Percentiles rank a stretch among this genome's conserved stretches.
These are phyloP conservation scores for Callorhinus ursinus DNA, from an alignment of 2,113 vertebrate species.

Conservation along the genomic window DNA sequence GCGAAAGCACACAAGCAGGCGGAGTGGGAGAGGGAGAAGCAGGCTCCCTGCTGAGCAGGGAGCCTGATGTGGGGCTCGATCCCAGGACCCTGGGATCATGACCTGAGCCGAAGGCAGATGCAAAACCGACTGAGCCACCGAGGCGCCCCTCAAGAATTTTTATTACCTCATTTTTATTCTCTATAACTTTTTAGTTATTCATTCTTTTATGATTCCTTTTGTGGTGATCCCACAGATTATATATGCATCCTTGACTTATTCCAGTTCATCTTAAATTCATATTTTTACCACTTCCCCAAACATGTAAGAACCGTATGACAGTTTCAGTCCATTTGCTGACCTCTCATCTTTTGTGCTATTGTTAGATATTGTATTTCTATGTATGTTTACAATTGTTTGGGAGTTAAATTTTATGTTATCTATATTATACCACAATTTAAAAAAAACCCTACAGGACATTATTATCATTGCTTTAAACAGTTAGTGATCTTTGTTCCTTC, in stretches of 20 bases:
- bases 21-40: too few relatives aligned
- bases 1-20: too few relatives aligned
- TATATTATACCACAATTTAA: not conserved
- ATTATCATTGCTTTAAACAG: not conserved
- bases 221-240: not conserved
- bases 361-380: not conserved
- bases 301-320: not conserved
- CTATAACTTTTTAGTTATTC: not conserved
- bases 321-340: not conserved
- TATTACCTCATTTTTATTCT: not conserved
- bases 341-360: not conserved
- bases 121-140: too few relatives aligned
- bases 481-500: not conserved
- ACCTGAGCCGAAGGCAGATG: too few relatives aligned
- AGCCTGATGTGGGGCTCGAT: accelerated
- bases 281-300: not conserved
- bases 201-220: not conserved
- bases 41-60: too few relatives aligned
- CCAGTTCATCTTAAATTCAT: not conserved
- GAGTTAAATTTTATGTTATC: not conserved
- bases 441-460: not conserved
- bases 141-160: not conserved
- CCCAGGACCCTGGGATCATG: too few relatives aligned
- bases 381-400: not conserved
- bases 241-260: not conserved